Evolutionary conservation across 37 sponge, comb jelly and placozoan genomes (phyloP).

Genomic region (Eunapius fragilis): DNA sequence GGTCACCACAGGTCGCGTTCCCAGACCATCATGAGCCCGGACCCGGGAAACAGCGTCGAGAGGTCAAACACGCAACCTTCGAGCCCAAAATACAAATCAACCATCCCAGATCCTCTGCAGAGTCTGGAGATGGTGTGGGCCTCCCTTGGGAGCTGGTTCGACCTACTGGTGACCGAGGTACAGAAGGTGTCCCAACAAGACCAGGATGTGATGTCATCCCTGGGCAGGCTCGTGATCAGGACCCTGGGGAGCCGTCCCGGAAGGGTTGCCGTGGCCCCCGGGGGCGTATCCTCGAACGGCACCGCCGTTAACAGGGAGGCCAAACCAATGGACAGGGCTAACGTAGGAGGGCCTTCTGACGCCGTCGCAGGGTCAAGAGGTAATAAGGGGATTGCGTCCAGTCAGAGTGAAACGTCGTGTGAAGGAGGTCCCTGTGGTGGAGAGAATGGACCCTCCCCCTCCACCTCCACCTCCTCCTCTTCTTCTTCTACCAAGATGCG

Average conservation of each 20-base stretch:
- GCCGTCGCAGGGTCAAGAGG: no score
- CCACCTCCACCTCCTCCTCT: no score
- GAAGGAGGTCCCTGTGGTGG: no score
- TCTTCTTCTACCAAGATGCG: background rate
- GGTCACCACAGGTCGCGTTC: slow-evolving; percentile 33
- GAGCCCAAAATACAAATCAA: background rate
- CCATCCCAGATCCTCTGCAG: slow-evolving; percentile 36
- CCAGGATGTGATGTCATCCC: background rate
- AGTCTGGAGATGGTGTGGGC: slow-evolving; percentile 78
- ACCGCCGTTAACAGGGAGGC: background rate
- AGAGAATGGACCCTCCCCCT: no score
- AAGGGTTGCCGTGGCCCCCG: background rate
- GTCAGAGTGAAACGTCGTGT: no score
- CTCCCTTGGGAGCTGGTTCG: slow-evolving; percentile 80
- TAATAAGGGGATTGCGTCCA: background rate
- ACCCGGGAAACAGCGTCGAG: background rate
- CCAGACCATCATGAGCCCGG: background rate
- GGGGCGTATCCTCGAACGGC: background rate
- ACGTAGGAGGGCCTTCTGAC: no score
- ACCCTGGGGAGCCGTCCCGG: background rate
- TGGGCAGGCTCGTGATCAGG: background rate
- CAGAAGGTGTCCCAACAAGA: background rate
- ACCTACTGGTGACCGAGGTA: slow-evolving; percentile 72
- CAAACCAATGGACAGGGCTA: background rate
- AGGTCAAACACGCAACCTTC: background rate